Evolutionary conservation across 2,113 vertebrate species (phyloP), one percentile per base, ranked within the genome.

Genomic region (Phrynocephalus versicolor): DNA sequence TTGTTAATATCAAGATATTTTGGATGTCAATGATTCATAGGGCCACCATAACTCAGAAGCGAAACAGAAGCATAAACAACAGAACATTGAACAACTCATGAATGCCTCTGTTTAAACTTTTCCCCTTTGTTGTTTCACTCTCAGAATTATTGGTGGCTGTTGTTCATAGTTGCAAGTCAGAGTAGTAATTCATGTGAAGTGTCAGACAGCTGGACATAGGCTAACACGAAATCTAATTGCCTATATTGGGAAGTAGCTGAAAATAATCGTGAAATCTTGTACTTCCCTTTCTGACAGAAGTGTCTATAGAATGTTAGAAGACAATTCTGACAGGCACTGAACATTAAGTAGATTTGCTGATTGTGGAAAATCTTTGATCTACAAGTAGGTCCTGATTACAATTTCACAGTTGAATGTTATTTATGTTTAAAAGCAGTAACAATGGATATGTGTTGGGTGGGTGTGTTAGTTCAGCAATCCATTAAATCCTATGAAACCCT

Each of bases 311-410:
- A 83, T 35, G 16, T 8, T 1, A 13, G 2, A 2, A 0, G 18
- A 80, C 41, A 35, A 41, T 9, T 14, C 60, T 55, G 85, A 70
- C 35, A 73, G 33, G 33, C 0, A 30, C 19, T 64, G 19, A 39
- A 3, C 10, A n/a, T 55, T 8, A 30, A 41, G 23, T 4, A 62
- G n/a, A 39, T 1, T 1, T 25, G 16, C 1, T 37, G 37, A 6
- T 0, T 0, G 2, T 15, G 51, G 0, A n/a, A 41, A 16, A 78
- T 25, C 35, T 19, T 5, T 15, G 19, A 35, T 79, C 30, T 0
- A 15, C 0, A 30, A 72, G 62, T 60, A 58, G 30, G 4, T 27
- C 78, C 83, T 51, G 23, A 19, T 2, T 41, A 57, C 79, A 83
- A 6, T 69, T 83, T 79, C 4, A n/a, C 1, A 3, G n/a, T 55